phyloP scores from a whole-genome alignment of 2,888 invertebrate species.

The Thecocarcelia acutangulata region DNA sequence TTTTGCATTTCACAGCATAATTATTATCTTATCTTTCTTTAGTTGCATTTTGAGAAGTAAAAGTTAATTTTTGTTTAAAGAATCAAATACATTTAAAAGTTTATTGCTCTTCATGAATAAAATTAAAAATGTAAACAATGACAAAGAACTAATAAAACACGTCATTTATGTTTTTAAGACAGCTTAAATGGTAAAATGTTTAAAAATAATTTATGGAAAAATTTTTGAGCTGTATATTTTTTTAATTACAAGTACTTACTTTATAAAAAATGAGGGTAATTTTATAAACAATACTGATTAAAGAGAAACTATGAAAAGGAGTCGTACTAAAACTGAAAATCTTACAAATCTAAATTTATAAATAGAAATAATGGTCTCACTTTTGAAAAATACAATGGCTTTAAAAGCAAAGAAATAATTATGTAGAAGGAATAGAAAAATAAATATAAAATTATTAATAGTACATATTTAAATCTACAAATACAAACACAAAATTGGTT shows the following conservation, averaged over 20 bases:
- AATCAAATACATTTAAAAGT: conserved; percentile 56
- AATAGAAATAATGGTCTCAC: neutral
- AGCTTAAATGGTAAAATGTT: neutral
- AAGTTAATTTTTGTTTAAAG: conserved; percentile 22
- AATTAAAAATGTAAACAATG: conserved; percentile 36
- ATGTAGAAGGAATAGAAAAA: neutral
- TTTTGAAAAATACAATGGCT: conserved; percentile 33
- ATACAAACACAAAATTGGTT: conserved; percentile 25
- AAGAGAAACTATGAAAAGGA: too few relatives aligned
- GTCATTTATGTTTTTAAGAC: conserved; percentile 35
- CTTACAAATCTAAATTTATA: conserved; percentile 16
- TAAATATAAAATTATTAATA: conserved; percentile 35
- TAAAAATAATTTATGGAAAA: too few relatives aligned
- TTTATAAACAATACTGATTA: too few relatives aligned
- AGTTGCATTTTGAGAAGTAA: neutral
- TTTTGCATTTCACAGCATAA: too few relatives aligned
- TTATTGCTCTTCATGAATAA: conserved; percentile 62
- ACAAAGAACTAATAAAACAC: conserved; percentile 56
- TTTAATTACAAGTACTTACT: too few relatives aligned
- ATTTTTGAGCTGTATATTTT: too few relatives aligned
- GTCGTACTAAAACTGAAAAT: conserved; percentile 22
- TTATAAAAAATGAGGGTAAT: too few relatives aligned
- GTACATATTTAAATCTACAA: conserved; percentile 44
- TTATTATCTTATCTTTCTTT: too few relatives aligned
- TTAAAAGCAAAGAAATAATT: conserved; percentile 55